Evolutionary conservation across 2,797 vertebrate genomes (phyloP), one percentile per base, ranked within the genome.

Genomic region (Clarias pachynema): DNA sequence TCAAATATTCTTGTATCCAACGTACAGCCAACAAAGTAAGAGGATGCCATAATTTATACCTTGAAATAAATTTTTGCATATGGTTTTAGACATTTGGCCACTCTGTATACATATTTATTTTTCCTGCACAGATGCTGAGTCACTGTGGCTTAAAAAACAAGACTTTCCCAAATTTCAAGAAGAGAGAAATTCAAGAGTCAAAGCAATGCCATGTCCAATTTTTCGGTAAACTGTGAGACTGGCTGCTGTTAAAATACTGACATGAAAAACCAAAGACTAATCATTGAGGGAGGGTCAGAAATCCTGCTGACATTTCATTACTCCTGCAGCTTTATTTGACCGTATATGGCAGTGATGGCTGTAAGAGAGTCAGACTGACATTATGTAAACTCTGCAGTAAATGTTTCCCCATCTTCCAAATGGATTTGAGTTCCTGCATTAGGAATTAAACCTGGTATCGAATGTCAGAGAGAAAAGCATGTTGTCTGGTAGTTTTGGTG

Each of bases 311-410:
- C 2, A 40, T 18, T 40, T 16, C 7, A 16, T 40, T 68, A 53
- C 72, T 77, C 84, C 29, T 77, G 15, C 26, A 4, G 57, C 22
- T 59, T 60, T 53, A 82, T 62, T 60, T 66, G 68, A 24, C 85
- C 81, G 29, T 80, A 83, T 74, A 84, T 18, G 81, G 81, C 75
- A 44, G 40, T 24, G n/a, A 34, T 69, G 72, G 29, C 79, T 82
- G 73, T 24, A 56, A 10, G 59, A 65, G 40, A 80, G 37, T 26
- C 24, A 4, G n/a, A 18, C 6, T 2, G 34, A 15, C 12, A 20
- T 80, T 65, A 49, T 60, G n/a, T 68, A 68, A 82, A 82, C 60
- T 18, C 37, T n/a, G 26, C 44, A 85, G 49, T 34, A 75, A 59
- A 24, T 59, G 26, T 59, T 59, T 81, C 22, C 40, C 15, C 4